Evolutionary conservation across 1,140 invertebrate species (phyloP).

Genomic region (Eriosoma lanigerum): DNA sequence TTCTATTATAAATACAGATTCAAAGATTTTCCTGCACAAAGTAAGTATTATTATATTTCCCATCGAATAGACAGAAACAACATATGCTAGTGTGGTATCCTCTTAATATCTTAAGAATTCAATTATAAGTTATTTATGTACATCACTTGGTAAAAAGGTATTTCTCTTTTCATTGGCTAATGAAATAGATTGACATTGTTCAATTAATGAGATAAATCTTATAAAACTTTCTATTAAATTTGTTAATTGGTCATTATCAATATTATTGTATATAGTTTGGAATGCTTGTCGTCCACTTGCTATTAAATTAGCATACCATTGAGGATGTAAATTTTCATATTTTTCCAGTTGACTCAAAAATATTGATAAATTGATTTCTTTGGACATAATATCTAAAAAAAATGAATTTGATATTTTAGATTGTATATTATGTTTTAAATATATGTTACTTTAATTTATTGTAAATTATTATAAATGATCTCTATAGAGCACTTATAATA

Average conservation of each 20-base stretch:
- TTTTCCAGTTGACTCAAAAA: conserved; percentile 9
- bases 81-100: too few relatives aligned
- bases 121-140: not conserved
- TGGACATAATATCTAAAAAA: conserved; percentile 9
- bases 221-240: conserved; percentile 15
- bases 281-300: not conserved
- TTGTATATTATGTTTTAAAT: too few relatives aligned
- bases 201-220: conserved; percentile 16
- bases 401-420: too few relatives aligned
- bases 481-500: too few relatives aligned
- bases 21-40: too few relatives aligned
- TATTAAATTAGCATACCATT: not conserved
- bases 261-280: not conserved
- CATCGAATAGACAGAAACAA: too few relatives aligned
- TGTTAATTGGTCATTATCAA: conserved; percentile 9
- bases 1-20: too few relatives aligned
- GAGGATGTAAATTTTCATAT: not conserved
- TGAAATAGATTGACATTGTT: not conserved
- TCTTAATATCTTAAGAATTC: too few relatives aligned
- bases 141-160: not conserved
- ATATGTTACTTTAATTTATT: too few relatives aligned
- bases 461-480: too few relatives aligned
- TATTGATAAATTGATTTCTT: not conserved
- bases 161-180: not conserved
- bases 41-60: too few relatives aligned